Evolutionary conservation across 92 coral and sea anemone genomes (phyloP), one percentile per base, ranked within the genome.

Genomic region (Porites divaricata): DNA sequence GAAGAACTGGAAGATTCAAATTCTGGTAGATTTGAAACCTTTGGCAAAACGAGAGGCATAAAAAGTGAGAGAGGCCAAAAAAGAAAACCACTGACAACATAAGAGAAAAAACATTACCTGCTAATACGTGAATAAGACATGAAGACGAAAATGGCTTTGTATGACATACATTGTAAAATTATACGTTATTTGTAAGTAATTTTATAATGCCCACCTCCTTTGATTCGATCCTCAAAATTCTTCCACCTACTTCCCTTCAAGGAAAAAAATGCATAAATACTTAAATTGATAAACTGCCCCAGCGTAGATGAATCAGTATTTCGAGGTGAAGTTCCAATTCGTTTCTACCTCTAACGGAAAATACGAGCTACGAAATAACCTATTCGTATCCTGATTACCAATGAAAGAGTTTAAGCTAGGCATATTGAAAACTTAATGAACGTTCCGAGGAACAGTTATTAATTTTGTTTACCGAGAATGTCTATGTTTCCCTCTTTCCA

Each of bases 241-340:
- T 83, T 25, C 95, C 93, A 20, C 98, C 93, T 12, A 91, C 81
- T 64, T 91, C 93, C 87, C 98, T 91, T 78, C n/a, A 51, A 73
- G 52, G 49, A n/a, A 59, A 19, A 62, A 22, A 86, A 7, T 59
- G 41, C 21, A 2, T 12, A 9, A 35, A 22, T 76, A 8, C 22
- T 9, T 12, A 4, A 0, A 23, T 20, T 35, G 28, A 52, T 49
- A 28, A 26, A 19, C 3, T 77, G 68, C 20, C 35, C 2, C 9
- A 20, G 45, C 4, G 0, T 35, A 35, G 45, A 35, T 35, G 45
- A 35, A 35, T 35, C 45, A 1, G 45, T 35, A 35, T 35, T 35
- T 35, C 0, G 45, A 35, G 45, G 45, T 35, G 45, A 35, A 6
- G 45, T 1, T 35, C 45, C 45, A 35, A 35, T 1, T 35, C 6